A percentile compares a stretch with the other conserved stretches of the same genome.
phyloP scores from a whole-genome alignment of 2,888 invertebrate genomes.

The Acronicta psi region DNA sequence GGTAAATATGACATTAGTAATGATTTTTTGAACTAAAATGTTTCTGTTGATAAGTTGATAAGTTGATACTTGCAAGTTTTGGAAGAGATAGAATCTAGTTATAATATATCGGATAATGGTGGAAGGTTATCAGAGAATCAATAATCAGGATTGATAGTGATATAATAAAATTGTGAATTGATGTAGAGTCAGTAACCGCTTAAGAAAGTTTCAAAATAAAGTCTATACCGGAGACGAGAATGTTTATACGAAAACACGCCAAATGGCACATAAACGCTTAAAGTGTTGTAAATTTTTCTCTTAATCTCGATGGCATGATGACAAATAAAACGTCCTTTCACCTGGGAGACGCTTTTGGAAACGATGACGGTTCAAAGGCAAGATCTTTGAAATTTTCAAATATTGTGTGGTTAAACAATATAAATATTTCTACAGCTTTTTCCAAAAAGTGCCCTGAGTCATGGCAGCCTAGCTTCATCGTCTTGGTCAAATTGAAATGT shows the following conservation, averaged over 20 bases:
- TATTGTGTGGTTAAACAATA: constrained; percentile 12
- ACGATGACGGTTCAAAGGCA: constrained; percentile 17
- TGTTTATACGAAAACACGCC: constrained; percentile 77
- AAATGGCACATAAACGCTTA: constrained; percentile 82
- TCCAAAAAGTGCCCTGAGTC: no score
- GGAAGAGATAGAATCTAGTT: neutral
- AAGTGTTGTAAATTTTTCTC: constrained; percentile 77
- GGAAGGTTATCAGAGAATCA: neutral
- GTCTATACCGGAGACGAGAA: constrained; percentile 59
- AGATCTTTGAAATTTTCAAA: constrained; percentile 12
- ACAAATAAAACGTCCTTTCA: constrained; percentile 82
- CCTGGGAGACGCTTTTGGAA: constrained; percentile 65
- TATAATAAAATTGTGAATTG: constrained; percentile 19
- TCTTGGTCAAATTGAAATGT: no score
- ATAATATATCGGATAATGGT: neutral
- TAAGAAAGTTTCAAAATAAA: constrained; percentile 71
- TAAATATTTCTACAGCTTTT: no score
- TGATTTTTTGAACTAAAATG: constrained; percentile 5
- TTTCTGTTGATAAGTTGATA: neutral
- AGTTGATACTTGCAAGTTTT: neutral
- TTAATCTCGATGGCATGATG: constrained; percentile 73
- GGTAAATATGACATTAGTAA: constrained; percentile 4
- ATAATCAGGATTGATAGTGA: constrained; percentile 3
- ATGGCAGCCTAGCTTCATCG: no score
- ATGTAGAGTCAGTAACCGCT: constrained; percentile 35